phyloP scores from a whole-genome alignment of 2,797 vertebrate species.

The Coranthus polyacanthus region DNA sequence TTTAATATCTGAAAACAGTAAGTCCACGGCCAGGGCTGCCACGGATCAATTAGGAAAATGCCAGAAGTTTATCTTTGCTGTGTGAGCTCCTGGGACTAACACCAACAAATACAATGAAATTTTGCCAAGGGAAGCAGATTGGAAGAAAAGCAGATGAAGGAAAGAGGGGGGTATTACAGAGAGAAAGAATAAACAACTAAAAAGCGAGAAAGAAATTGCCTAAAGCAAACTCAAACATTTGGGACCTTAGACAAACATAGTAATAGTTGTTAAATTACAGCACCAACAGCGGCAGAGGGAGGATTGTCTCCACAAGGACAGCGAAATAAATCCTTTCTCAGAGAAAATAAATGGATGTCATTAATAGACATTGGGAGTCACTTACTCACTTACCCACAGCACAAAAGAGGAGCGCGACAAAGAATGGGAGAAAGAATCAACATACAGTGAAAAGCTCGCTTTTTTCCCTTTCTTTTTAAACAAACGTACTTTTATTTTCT shows the following conservation, averaged over 20 bases:
- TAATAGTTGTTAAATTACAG: slow-evolving; percentile 78
- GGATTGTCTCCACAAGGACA: slow-evolving; percentile 59
- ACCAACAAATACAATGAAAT: slow-evolving; percentile 63
- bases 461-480: slow-evolving; percentile 36
- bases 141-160: slow-evolving; percentile 47
- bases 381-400: slow-evolving; percentile 52
- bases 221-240: slow-evolving; percentile 64
- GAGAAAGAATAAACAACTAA: slow-evolving; percentile 23
- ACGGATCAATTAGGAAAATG: slow-evolving; percentile 80
- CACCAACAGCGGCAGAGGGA: slow-evolving; percentile 57
- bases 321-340: slow-evolving; percentile 65
- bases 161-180: slow-evolving; percentile 36
- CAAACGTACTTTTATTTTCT: slow-evolving; percentile 69
- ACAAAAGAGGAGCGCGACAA: slow-evolving; percentile 17
- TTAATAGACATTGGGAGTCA: slow-evolving; percentile 70
- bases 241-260: slow-evolving; percentile 76
- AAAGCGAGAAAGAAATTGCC: slow-evolving; percentile 46
- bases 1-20: slow-evolving; percentile 64
- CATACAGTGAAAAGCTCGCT: slow-evolving; percentile 18
- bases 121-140: slow-evolving; percentile 62
- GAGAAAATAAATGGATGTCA: slow-evolving; percentile 77
- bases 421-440: slow-evolving; percentile 26
- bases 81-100: slow-evolving; percentile 67
- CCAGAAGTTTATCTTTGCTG: slow-evolving; percentile 72
- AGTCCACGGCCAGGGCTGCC: slow-evolving; percentile 52